Conservation (phyloP, 2,113 vertebrate species). For the Dipodomys ordii region DNA sequence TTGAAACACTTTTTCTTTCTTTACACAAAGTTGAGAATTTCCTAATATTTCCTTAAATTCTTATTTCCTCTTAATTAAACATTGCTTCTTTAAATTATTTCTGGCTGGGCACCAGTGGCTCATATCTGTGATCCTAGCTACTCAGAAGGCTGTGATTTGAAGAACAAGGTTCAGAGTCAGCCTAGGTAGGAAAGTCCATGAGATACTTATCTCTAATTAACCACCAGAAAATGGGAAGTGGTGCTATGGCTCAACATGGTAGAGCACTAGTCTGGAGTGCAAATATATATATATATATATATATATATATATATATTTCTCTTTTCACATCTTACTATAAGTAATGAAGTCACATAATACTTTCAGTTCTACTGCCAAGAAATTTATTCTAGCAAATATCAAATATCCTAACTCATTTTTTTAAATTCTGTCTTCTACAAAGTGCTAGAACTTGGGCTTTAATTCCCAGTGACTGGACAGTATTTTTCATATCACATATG, state of each 20-base stretch:
- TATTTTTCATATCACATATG: background rate
- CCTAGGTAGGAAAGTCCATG: no score
- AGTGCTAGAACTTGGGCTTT: background rate
- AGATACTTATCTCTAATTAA: no score
- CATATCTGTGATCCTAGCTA: no score
- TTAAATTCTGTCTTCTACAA: background rate
- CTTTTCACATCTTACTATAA: background rate
- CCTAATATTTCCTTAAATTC: background rate
- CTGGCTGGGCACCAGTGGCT: background rate
- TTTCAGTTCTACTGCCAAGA: background rate
- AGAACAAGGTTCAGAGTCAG: no score
- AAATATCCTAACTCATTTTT: background rate
- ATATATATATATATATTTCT: no score
- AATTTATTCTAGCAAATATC: background rate
- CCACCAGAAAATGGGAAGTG: no score
- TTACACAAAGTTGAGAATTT: background rate
- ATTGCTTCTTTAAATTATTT: background rate
- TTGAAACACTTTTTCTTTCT: background rate
- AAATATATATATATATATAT: no score
- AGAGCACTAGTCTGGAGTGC: no score
- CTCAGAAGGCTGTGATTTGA: no score
- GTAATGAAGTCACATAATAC: background rate
- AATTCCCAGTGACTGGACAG: background rate
- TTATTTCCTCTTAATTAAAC: background rate
- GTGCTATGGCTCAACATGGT: no score